Conservation (phyloP, 2,888 invertebrate species). For the Cerastis leucographa region DNA sequence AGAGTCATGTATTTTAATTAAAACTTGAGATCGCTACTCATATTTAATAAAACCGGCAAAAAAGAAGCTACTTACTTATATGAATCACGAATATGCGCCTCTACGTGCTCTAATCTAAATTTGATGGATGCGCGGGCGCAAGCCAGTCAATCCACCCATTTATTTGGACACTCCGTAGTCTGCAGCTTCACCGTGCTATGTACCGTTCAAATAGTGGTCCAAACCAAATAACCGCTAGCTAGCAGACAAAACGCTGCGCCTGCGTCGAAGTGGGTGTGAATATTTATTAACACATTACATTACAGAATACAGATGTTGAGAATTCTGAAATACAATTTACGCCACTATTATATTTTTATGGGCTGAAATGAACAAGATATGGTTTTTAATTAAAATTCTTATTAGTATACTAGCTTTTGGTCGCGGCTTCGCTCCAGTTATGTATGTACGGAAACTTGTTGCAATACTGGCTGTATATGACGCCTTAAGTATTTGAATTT, state of each 20-base stretch:
- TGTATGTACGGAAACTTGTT: neutral
- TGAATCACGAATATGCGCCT: neutral
- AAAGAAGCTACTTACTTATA: slow-evolving; percentile 1
- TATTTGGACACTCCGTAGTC: slow-evolving; percentile 48
- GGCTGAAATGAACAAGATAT: neutral
- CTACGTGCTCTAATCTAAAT: slow-evolving; percentile 40
- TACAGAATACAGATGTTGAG: slow-evolving; percentile 15
- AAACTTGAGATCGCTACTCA: neutral
- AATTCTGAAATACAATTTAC: slow-evolving; percentile 17
- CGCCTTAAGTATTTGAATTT: too few species aligned
- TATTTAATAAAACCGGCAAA: slow-evolving; percentile 1
- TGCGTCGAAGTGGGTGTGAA: slow-evolving; percentile 17
- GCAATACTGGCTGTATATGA: too few species aligned
- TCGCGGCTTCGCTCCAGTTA: neutral
- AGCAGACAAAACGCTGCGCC: slow-evolving; percentile 53
- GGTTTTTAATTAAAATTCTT: neutral
- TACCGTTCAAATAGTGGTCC: slow-evolving; percentile 65
- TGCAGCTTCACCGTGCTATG: slow-evolving; percentile 42
- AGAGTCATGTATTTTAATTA: neutral
- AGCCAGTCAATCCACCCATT: slow-evolving; percentile 12
- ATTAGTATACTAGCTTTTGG: neutral
- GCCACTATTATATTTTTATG: neutral
- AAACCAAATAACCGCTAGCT: slow-evolving; percentile 67
- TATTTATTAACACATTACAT: slow-evolving; percentile 31
- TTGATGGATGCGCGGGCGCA: slow-evolving; percentile 51